These are phyloP conservation scores for Trilocha varians DNA, from an alignment of 2,888 invertebrate species.

Conservation along the genomic window DNA sequence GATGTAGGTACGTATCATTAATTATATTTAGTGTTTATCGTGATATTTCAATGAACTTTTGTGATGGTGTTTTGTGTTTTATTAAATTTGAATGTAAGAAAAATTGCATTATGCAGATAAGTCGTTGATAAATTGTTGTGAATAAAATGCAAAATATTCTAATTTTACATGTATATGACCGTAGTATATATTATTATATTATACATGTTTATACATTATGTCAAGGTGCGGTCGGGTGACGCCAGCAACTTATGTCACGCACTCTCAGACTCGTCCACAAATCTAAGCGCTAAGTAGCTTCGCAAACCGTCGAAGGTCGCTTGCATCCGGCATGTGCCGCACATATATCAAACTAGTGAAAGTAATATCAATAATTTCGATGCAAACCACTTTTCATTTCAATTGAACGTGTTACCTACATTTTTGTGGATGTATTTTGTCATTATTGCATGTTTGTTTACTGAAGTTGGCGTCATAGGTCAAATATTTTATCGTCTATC, in stretches of 20 bases:
- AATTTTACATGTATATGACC: background rate
- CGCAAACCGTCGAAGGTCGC: constrained; percentile 54
- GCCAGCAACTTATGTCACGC: constrained; percentile 61
- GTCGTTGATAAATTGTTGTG: background rate
- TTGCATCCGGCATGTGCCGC: constrained; percentile 39
- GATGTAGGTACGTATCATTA: too few relatives aligned
- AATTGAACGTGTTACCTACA: constrained; percentile 14
- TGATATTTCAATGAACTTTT: too few relatives aligned
- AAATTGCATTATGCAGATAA: background rate
- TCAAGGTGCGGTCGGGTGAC: constrained; percentile 60
- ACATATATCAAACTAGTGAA: constrained; percentile 28
- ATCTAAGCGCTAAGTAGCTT: constrained; percentile 51
- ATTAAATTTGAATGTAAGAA: background rate
- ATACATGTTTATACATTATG: constrained; percentile 33
- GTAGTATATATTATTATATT: background rate
- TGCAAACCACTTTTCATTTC: constrained; percentile 28
- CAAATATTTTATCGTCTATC: constrained; percentile 12
- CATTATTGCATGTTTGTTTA: constrained; percentile 10
- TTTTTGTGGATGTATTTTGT: background rate
- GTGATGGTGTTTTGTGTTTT: background rate
- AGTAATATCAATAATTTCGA: constrained; percentile 30
- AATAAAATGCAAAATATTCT: background rate
- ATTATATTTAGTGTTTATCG: too few relatives aligned
- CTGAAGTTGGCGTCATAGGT: constrained; percentile 20
- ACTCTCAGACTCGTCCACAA: constrained; percentile 39